Evolutionary conservation across 2,888 invertebrate species (phyloP), one percentile per base, ranked within the genome.

Genomic region (Melanostoma scalare): DNA sequence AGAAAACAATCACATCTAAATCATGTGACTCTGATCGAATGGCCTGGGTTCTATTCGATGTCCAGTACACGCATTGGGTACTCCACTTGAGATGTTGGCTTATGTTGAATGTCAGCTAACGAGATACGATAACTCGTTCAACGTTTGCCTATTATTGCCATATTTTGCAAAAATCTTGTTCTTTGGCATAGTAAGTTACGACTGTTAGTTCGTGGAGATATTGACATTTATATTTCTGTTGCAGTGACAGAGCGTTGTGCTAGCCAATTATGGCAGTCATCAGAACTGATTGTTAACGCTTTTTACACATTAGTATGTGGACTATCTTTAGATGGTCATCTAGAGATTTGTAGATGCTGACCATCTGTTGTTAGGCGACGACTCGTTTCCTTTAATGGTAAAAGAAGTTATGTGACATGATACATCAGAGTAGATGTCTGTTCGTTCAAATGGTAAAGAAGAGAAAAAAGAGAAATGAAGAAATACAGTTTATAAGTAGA

Each of bases 201-300:
- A 20, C 60, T 42, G 44, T 60, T 20, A 20, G 44, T 31, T 44
- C 10, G 42, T 4, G 31, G 42, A 10, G 36, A 42, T 44, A 50
- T 55, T 71, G 55, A 35, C 6, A 50, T 8, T 48, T 46, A 53
- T 55, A 40, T 77, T 53, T 52, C n/a, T 10, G 44, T 30, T 60
- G 61, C 44, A 79, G 63, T 56, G 50, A 63, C 20, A 74, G 69
- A 63, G 63, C 68, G 69, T 69, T 20, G 61, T 74, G 50, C 60
- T 3, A 2, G 30, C 52, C 74, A 38, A 68, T 69, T 79, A 79
- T 74, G 79, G 79, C 44, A 56, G 77, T 58, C 77, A 77, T 77
- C 77, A 71, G 63, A 77, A 77, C 63, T 63, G 79, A 74, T 79
- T 79, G 68, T 56, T 63, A 79, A 68, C 50, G 68, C 74, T 69